Base-by-base conservation (phyloP, 2,797 vertebrate genomes). In the Momotus momota region DNA sequence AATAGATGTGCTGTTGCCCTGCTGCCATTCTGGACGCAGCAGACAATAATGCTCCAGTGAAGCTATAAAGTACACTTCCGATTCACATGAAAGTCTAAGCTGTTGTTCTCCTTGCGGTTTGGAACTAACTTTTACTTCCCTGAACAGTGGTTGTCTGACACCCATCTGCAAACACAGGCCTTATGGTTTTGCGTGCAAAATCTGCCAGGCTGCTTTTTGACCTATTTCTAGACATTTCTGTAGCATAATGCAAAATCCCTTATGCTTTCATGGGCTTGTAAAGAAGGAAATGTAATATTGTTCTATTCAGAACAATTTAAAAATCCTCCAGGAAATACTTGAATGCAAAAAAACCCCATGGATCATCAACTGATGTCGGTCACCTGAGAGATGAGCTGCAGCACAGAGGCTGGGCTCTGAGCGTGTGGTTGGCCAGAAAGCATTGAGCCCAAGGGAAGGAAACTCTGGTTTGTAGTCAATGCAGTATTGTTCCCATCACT, bases 401-500 rank as follows among this genome's bases (percentile, higher is more conserved):
- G 64, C 41, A 49, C 26, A 71, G 55, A 43, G 79, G 12, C 60
- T 55, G 49, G 55, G 71, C 65, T 91, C 49, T 73, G 71, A 69
- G 72, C 67, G 14, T 23, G 14, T 21, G 26, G 20, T 11, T 84
- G 91, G 45, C 57, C 41, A 90, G 80, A 87, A 85, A n/a, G 1
- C 29, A 54, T 25, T 5, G 41, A 89, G 61, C 65, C 18, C 61
- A 80, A 58, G 48, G 83, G 81, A 89, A 96, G 92, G 78, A 94
- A 94, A 69, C 81, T 88, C 86, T 95, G 81, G n/a, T 85, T 95
- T 94, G 81, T 94, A 54, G 49, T 95, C 89, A 92, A 45, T 84
- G 65, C 49, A 65, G 84, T 55, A 94, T 95, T 96, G 94, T 96
- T 96, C 72, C 74, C 49, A 86, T 96, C 75, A 51, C 94, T 6